Evolutionary conservation across 2,888 invertebrate genomes (phyloP), one percentile per base, ranked within the genome.

Genomic region (Apantesis nais): DNA sequence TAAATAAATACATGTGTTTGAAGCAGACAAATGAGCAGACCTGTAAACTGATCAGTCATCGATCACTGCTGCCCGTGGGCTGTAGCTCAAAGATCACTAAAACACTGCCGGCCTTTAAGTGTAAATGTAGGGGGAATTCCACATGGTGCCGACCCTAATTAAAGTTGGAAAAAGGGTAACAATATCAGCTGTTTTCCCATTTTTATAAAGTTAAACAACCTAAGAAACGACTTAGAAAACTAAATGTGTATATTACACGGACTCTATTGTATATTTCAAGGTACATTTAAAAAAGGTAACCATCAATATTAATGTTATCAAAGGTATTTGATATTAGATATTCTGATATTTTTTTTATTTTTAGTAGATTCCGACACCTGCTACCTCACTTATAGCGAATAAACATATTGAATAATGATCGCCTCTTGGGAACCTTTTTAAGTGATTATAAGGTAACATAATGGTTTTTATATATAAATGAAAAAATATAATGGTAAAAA

Each of bases 311-410:
- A 60, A 71, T 63, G 34, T 44, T 44, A 58, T 44, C 44, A 70
- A 37, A 67, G 44, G 34, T 64, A 67, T 67, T 34, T 34, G 34
- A 34, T 5, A 34, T 34, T n/a, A n/a, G n/a, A n/a, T n/a, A n/a
- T n/a, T 73, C 68, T 80, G 76, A 76, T 71, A 44, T 79, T 79
- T 78, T 78, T 76, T 76, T 67, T 80, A 68, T 68, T 66, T 65
- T 66, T 34, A 41, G 67, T 71, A 73, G 81, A 73, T 78, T 72
- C 76, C 67, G 14, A 44, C 79, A 79, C 81, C 79, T 80, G 79
- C 12, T 74, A 60, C 48, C 69, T 44, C 62, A 60, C 71, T 72
- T 68, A 71, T 62, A 60, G 41, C n/a, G 62, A 67, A 74, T 73
- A 72, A 72, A 74, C 66, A 62, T 71, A 73, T 64, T 62, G 63